Percentiles rank a stretch among this genome's conserved stretches.
These are phyloP conservation scores for Drosophila affinis DNA, from an alignment of 2,888 invertebrate species.

Conservation along the genomic window DNA sequence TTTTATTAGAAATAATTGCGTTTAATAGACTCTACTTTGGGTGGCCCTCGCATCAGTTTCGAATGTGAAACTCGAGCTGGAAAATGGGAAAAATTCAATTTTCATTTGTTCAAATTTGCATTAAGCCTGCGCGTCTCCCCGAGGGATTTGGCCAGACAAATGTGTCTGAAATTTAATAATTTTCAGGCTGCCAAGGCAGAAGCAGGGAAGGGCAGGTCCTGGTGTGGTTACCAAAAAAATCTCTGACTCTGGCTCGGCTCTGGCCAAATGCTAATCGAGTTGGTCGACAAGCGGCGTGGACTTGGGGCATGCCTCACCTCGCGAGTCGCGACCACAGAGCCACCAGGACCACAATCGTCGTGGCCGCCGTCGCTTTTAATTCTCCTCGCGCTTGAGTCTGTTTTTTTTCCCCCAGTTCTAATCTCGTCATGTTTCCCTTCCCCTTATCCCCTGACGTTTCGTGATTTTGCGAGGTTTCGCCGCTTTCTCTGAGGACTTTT, in stretches of 20 bases:
- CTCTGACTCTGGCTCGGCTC: slow-evolving; percentile 43
- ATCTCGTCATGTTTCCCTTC: slow-evolving; percentile 46
- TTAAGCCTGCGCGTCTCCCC: slow-evolving; percentile 46
- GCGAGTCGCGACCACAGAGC: slow-evolving; percentile 66
- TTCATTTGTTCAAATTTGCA: slow-evolving; percentile 66
- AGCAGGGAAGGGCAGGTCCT: slow-evolving; percentile 11
- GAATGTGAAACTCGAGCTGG: slow-evolving; percentile 1
- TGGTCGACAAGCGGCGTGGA: slow-evolving; percentile 36
- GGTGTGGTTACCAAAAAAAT: slow-evolving; percentile 41
- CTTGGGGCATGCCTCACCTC: slow-evolving; percentile 30
- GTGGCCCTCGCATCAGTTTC: not conserved
- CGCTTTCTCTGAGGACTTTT: slow-evolving; percentile 34
- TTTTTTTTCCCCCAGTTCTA: slow-evolving; percentile 39
- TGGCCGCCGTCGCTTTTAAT: slow-evolving; percentile 73
- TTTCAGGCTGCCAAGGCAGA: slow-evolving; percentile 42
- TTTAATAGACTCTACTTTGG: slow-evolving; percentile 15
- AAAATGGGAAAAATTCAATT: slow-evolving; percentile 52
- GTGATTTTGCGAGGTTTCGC: slow-evolving; percentile 65
- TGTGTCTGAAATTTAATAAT: slow-evolving; percentile 73
- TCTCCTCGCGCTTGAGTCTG: slow-evolving; percentile 54
- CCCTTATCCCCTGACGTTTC: slow-evolving; percentile 13
- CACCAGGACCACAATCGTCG: slow-evolving; percentile 70
- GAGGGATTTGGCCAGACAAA: slow-evolving; percentile 48
- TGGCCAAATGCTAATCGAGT: slow-evolving; percentile 73
- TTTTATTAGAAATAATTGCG: slow-evolving; percentile 67